Evolutionary conservation across 2,888 invertebrate species (phyloP), one percentile per base, ranked within the genome.

Genomic region (Sinopyrophorus schimmeli): DNA sequence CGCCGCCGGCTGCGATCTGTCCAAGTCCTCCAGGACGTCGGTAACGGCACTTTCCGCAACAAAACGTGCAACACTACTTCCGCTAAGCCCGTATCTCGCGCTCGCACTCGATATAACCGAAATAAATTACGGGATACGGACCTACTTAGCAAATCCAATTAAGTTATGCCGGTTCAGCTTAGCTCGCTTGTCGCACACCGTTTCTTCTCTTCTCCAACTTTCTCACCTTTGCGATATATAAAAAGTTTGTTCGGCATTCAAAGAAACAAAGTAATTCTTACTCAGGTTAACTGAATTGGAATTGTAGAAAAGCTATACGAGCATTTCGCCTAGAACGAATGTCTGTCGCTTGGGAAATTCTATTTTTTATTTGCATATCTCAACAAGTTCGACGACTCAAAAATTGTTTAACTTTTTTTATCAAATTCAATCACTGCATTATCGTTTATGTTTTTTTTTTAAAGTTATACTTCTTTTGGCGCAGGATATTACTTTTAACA

Each of bases 131-230:
- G 43, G 43, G 42, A 38, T 30, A 42, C 16, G 35, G 18, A 41
- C 31, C 28, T 54, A 46, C 39, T 48, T 54, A 42, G 44, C 48
- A 46, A 47, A 52, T 43, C 47, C 56, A 56, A 56, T 56, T 56
- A 56, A 54, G 34, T 51, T 49, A 49, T 53, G 47, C 48, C 43
- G 37, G 37, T 12, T 37, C 41, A 34, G 38, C 38, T 43, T 38
- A 12, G 17, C 23, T 20, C 3, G 21, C 9, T 17, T 30, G 28
- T 21, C 17, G 24, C 42, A 12, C 26, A 17, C 26, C 42, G 14
- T 14, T 11, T 21, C 40, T 41, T 41, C 40, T 20, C n/a, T n/a
- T 30, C 18, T 28, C 27, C 43, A 31, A 38, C 37, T 46, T 46
- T 38, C 10, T 11, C 9, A 46, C 38, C 31, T 31, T n/a, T 12